Percentiles rank a stretch among this genome's conserved stretches.
phyloP scores from a whole-genome alignment of 2,888 invertebrate species.

The Thyatira batis region DNA sequence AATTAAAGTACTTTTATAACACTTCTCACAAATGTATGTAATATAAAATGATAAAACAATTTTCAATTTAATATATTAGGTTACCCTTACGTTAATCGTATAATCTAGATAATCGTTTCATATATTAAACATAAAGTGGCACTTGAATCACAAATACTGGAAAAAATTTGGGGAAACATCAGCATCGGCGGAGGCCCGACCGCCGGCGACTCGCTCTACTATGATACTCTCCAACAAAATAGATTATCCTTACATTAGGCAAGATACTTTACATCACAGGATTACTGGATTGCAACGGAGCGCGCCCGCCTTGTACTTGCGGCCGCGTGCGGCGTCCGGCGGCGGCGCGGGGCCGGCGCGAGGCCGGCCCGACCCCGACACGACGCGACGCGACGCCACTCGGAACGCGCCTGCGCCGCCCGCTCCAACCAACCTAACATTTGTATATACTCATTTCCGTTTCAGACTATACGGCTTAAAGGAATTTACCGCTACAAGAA shows the following conservation, averaged over 20 bases:
- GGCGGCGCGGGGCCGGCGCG: constrained; percentile 11
- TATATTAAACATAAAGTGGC: constrained; percentile 89
- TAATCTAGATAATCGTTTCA: constrained; percentile 84
- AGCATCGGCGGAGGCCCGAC: constrained; percentile 67
- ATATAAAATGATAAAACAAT: constrained; percentile 84
- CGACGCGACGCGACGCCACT: constrained; percentile 16
- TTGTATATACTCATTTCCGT: constrained; percentile 57
- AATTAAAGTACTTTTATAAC: constrained; percentile 81
- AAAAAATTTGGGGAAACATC: constrained; percentile 85
- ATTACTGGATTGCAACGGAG: constrained; percentile 54
- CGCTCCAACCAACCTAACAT: constrained; percentile 30
- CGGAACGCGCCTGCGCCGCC: constrained; percentile 35
- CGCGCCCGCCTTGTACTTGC: constrained; percentile 24
- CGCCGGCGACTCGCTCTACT: constrained; percentile 60
- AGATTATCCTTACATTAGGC: constrained; percentile 77
- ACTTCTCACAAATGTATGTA: constrained; percentile 82
- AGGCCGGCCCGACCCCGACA: constrained; percentile 16
- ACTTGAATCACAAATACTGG: constrained; percentile 91
- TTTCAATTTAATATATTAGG: constrained; percentile 82
- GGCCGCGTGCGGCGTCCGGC: constrained; percentile 6
- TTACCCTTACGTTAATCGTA: constrained; percentile 83
- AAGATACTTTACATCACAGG: constrained; percentile 78
- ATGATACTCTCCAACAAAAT: constrained; percentile 69
- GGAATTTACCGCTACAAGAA: constrained; percentile 79
- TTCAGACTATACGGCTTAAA: constrained; percentile 80